Conservation (phyloP, 1,140 invertebrate species). For the Archegozetes longisetosus region DNA sequence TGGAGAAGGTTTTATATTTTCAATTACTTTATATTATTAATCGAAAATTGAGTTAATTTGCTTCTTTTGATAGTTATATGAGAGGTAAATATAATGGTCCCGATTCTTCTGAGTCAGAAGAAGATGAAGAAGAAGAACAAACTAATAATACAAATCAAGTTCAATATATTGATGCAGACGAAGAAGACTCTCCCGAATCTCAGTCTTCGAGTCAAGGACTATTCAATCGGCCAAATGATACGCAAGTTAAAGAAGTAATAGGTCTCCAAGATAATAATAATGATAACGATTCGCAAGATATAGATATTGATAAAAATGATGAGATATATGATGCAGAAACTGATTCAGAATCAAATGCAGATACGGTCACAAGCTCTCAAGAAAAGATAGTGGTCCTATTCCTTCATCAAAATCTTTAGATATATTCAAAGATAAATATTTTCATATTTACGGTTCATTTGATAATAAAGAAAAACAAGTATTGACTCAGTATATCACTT, state of each 20-base stretch:
- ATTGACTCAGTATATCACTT: too few species aligned
- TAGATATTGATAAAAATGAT: conserved; percentile 5
- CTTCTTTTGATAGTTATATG: conserved; percentile 8
- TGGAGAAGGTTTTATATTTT: conserved; percentile 37
- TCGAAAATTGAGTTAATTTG: neutral
- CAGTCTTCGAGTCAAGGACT: too few species aligned
- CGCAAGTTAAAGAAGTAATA: neutral
- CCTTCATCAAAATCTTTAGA: too few species aligned
- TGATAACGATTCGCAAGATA: conserved; percentile 21
- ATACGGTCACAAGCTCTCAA: too few species aligned
- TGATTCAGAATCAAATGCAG: conserved; percentile 11
- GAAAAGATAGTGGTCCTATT: too few species aligned
- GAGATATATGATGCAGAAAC: conserved; percentile 21
- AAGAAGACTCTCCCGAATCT: neutral
- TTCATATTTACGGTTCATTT: too few species aligned
- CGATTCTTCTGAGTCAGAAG: conserved; percentile 3
- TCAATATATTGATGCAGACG: neutral
- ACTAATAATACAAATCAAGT: neutral
- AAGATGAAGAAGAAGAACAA: conserved; percentile 10
- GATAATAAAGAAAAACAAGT: too few species aligned
- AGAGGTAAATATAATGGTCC: neutral
- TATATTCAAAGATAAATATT: too few species aligned
- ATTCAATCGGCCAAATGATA: neutral
- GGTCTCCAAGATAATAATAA: neutral
- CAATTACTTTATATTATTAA: neutral